Evolutionary conservation across 2,113 vertebrate species (phyloP).

Genomic region (Brachirus orientalis): DNA sequence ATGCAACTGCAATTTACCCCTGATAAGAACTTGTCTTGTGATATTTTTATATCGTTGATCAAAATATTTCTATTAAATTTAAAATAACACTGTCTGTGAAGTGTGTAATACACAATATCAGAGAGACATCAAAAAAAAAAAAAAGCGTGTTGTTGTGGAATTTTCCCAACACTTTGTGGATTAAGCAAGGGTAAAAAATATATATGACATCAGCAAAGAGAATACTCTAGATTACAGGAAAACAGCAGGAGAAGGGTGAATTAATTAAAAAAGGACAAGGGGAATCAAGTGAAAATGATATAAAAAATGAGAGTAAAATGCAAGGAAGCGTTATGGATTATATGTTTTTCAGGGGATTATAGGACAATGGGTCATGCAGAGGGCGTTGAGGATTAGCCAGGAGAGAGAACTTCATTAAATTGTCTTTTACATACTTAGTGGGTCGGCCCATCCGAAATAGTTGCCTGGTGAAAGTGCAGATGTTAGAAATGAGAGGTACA

Average conservation of each 20-base stretch:
- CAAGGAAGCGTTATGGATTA: conserved; percentile 15
- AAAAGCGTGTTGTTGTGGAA: no score
- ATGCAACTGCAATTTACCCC: conserved; percentile 21
- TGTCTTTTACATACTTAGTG: conserved; percentile 92
- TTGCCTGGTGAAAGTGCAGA: conserved; percentile 91
- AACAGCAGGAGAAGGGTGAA: conserved; percentile 1
- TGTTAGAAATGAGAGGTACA: conserved; percentile 72
- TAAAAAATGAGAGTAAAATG: conserved; percentile 22
- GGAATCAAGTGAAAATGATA: conserved; percentile 10
- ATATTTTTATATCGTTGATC: no score
- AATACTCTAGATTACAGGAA: not conserved
- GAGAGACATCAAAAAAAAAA: no score
- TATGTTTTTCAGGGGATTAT: conserved; percentile 5
- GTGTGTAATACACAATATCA: no score
- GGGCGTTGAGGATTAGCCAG: conserved; percentile 59
- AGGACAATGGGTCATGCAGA: conserved; percentile 73
- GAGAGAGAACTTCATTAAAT: conserved; percentile 61
- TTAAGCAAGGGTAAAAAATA: not conserved
- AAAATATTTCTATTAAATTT: no score
- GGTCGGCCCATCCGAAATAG: conserved; percentile 98
- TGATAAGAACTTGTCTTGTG: not conserved
- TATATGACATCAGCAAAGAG: conserved; percentile 5
- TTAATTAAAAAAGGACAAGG: not conserved
- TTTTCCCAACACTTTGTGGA: no score
- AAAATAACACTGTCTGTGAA: no score